Conservation (phyloP, 2,797 vertebrate species). For the Pteropus rufus region DNA sequence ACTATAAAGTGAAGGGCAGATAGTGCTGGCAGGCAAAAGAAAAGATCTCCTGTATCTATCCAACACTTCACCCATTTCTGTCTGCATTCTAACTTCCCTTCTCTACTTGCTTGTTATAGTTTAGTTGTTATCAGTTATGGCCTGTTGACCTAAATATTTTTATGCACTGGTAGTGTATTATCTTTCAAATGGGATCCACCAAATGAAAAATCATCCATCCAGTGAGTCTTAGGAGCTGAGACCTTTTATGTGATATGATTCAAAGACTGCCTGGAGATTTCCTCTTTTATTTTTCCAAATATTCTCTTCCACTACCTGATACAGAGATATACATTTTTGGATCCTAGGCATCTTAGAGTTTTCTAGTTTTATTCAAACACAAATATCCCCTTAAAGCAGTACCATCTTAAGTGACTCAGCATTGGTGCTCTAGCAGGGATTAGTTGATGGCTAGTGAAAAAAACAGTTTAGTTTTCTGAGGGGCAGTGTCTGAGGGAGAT, state of each 20-base stretch:
- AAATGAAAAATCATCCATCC: not conserved
- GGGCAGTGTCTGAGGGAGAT: not conserved
- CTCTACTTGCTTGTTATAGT: not conserved
- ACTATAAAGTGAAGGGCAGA: not conserved
- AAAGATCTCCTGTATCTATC: not conserved
- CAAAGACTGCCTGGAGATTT: not conserved
- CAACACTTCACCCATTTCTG: not conserved
- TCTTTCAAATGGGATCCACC: not conserved
- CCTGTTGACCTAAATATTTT: not conserved
- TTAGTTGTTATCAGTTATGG: not conserved
- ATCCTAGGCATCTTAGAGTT: not conserved
- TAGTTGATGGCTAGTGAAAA: not conserved
- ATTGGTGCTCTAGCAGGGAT: not conserved
- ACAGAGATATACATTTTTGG: not conserved
- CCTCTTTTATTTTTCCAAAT: not conserved
- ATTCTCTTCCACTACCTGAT: not conserved
- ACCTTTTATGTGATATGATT: not conserved
- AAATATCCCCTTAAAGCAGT: not conserved
- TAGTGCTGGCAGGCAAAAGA: not conserved
- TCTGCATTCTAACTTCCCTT: not conserved
- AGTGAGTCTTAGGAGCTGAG: not conserved
- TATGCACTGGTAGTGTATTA: not conserved
- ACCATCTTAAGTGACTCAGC: not conserved
- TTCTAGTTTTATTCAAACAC: not conserved
- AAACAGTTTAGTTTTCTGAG: not conserved